Evolutionary conservation across 2,888 invertebrate species (phyloP).

Genomic region (Lasius fuliginosus): DNA sequence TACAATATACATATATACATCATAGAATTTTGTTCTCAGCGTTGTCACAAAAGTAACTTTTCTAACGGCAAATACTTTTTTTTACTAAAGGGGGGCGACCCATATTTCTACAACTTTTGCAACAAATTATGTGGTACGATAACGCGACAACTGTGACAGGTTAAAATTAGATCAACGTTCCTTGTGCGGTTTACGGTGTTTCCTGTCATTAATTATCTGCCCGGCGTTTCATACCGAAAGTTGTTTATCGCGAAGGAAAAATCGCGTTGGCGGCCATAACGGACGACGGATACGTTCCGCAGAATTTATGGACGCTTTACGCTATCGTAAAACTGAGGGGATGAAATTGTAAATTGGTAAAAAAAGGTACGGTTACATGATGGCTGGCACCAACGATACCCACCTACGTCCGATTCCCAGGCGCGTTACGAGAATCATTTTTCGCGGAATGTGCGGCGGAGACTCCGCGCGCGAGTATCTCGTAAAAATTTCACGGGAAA

Average conservation of each 20-base stretch:
- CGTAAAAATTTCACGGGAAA: constrained; percentile 62
- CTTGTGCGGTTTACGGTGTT: constrained; percentile 28
- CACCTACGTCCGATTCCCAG: constrained; percentile 44
- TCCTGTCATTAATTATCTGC: constrained; percentile 50
- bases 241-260: constrained; percentile 54
- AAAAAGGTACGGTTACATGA: constrained; percentile 58
- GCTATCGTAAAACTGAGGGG: constrained; percentile 67
- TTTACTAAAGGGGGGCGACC: background rate
- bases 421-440: constrained; percentile 32
- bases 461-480: constrained; percentile 13
- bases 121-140: constrained; percentile 42
- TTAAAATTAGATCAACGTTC: constrained; percentile 49
- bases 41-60: constrained; percentile 24
- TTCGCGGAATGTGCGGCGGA: constrained; percentile 31
- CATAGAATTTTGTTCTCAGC: background rate
- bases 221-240: constrained; percentile 38
- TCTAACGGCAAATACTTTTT: background rate
- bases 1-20: background rate
- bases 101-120: constrained; percentile 42
- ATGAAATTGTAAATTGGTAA: constrained; percentile 75
- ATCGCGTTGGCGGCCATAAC: constrained; percentile 25
- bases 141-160: constrained; percentile 49
- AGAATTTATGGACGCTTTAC: constrained; percentile 74
- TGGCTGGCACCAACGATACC: constrained; percentile 47
- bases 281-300: constrained; percentile 30